Evolutionary conservation across 64 coral and sea anemone species (phyloP).

Genomic region (Acropora yongei): DNA sequence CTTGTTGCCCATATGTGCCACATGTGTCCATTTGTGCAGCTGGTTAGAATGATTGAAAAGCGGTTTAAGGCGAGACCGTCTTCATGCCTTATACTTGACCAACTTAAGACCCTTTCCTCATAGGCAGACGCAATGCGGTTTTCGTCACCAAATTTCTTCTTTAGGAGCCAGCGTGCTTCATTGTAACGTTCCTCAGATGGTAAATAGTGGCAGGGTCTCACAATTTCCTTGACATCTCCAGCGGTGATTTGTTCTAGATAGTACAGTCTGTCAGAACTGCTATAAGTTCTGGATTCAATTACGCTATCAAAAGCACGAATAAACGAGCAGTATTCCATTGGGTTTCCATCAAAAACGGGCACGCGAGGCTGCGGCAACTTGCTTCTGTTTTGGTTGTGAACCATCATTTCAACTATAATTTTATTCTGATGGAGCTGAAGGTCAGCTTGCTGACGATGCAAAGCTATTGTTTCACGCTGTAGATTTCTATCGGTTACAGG

Average conservation of each 20-base stretch:
- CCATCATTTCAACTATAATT: slow-evolving; percentile 7
- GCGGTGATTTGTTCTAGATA: slow-evolving; percentile 58
- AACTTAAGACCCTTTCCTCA: too few relatives aligned
- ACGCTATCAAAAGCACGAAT: slow-evolving; percentile 57
- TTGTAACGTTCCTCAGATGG: not conserved
- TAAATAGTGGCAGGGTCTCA: slow-evolving; percentile 29
- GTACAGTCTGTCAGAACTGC: slow-evolving; percentile 5
- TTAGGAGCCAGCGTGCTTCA: too few relatives aligned
- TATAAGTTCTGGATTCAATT: slow-evolving; percentile 26
- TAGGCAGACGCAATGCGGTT: too few relatives aligned
- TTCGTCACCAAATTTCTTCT: too few relatives aligned
- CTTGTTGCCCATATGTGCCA: too few relatives aligned
- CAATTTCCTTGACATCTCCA: slow-evolving; percentile 52
- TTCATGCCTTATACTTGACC: too few relatives aligned
- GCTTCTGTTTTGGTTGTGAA: not conserved
- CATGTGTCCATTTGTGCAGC: too few relatives aligned
- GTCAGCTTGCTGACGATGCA: not conserved
- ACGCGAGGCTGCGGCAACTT: slow-evolving; percentile 3
- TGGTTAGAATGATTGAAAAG: too few relatives aligned
- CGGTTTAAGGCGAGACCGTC: too few relatives aligned
- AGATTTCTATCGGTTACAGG: not conserved
- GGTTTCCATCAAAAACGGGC: not conserved
- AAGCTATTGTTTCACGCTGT: not conserved
- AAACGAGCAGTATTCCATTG: slow-evolving; percentile 6
- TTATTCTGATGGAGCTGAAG: not conserved